Conservation (phyloP, 1,140 invertebrate species). For the Scaptodrosophila lebanonensis region DNA sequence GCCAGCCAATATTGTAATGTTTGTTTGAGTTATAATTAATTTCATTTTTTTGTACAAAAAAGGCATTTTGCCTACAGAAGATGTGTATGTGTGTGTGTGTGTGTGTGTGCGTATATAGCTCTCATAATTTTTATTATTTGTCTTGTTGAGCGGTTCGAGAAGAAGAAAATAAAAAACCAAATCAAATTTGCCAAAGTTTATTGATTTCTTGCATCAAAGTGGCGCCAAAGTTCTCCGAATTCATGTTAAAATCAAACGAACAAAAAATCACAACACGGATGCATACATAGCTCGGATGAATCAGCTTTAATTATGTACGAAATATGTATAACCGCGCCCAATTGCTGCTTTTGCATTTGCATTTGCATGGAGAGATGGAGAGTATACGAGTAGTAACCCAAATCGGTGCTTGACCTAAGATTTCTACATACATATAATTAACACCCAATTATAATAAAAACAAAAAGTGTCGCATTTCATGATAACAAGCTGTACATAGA, state of each 20-base stretch:
- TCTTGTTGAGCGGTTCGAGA: not conserved
- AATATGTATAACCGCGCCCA: slow-evolving; percentile 38
- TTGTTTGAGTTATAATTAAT: slow-evolving; percentile 75
- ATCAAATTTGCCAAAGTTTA: slow-evolving; percentile 48
- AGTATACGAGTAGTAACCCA: slow-evolving; percentile 35
- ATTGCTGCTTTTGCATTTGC: slow-evolving; percentile 23
- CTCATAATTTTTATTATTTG: not conserved
- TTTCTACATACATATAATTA: slow-evolving; percentile 52
- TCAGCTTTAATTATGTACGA: slow-evolving; percentile 20
- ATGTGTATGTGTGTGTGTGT: too few species aligned
- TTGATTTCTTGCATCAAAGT: slow-evolving; percentile 65
- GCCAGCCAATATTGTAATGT: slow-evolving; percentile 68
- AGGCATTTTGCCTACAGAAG: slow-evolving; percentile 5
- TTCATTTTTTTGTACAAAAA: slow-evolving; percentile 36
- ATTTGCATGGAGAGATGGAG: slow-evolving; percentile 22
- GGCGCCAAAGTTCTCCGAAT: slow-evolving; percentile 48
- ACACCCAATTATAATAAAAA: slow-evolving; percentile 44
- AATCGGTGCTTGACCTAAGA: slow-evolving; percentile 69
- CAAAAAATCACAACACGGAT: slow-evolving; percentile 44
- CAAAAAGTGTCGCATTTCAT: slow-evolving; percentile 34
- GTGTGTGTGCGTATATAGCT: not conserved
- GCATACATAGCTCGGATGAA: slow-evolving; percentile 51
- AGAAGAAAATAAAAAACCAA: slow-evolving; percentile 6
- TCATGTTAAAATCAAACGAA: slow-evolving; percentile 19
- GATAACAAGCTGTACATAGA: slow-evolving; percentile 17